These are phyloP conservation scores for Ellobius talpinus DNA, from an alignment of 2,113 vertebrate species.

Conservation along the genomic window DNA sequence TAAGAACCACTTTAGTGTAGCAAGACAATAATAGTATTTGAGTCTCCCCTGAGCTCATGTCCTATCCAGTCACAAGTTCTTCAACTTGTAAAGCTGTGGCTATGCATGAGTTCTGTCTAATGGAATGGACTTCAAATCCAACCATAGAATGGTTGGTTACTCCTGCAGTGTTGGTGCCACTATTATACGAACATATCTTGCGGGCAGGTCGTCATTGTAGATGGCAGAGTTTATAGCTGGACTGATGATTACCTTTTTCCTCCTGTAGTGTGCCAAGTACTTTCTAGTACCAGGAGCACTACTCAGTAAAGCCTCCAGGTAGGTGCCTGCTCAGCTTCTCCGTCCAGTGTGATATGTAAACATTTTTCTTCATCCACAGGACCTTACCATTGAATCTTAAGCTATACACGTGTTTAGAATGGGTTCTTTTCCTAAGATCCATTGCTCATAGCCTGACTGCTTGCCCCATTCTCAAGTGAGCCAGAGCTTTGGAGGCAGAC, in stretches of 20 bases:
- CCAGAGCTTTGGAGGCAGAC: background rate
- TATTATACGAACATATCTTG: background rate
- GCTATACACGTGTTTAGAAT: background rate
- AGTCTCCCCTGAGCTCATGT: background rate
- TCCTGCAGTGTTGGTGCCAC: background rate
- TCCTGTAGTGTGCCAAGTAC: background rate
- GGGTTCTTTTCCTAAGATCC: background rate
- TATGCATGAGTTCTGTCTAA: background rate
- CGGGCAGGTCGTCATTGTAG: background rate
- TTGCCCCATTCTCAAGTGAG: background rate
- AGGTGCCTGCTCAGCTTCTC: background rate
- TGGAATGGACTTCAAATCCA: background rate
- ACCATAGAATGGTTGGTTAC: background rate
- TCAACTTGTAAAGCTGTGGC: background rate
- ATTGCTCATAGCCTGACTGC: background rate
- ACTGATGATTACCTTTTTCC: background rate
- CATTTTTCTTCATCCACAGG: background rate
- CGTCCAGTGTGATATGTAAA: background rate
- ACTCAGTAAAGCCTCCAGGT: background rate
- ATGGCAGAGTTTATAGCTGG: background rate
- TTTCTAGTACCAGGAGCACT: background rate
- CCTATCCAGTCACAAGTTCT: background rate
- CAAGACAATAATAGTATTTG: background rate
- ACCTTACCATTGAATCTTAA: background rate
- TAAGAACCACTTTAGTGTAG: background rate